These are phyloP conservation scores for Coelinius sp. DNA, from an alignment of 2,888 invertebrate genomes.

Conservation along the genomic window DNA sequence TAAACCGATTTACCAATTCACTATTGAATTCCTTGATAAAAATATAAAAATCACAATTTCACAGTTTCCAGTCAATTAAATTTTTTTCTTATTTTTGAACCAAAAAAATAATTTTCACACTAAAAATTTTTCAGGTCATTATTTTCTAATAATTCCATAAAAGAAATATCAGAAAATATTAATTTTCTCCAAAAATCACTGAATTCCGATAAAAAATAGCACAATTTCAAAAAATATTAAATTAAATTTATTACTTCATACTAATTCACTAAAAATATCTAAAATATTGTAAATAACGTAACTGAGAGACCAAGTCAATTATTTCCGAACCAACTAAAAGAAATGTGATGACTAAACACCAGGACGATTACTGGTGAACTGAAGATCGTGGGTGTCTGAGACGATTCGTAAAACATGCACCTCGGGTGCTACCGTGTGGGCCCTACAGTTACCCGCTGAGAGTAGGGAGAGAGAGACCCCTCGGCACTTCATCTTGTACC, in stretches of 20 bases:
- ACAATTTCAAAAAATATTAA: background rate
- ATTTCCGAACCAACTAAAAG: background rate
- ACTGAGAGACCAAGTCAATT: background rate
- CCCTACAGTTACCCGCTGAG: slow-evolving; percentile 47
- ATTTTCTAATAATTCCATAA: too few species aligned
- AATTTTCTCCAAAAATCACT: background rate
- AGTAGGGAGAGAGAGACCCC: slow-evolving; percentile 56
- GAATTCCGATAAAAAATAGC: background rate
- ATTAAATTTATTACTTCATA: background rate
- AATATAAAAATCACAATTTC: too few species aligned
- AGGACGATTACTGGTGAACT: slow-evolving; percentile 60
- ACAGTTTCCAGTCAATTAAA: too few species aligned
- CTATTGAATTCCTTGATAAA: too few species aligned
- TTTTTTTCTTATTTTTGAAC: too few species aligned
- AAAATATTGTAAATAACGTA: background rate
- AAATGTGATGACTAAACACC: background rate
- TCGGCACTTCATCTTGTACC: slow-evolving; percentile 45
- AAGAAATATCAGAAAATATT: too few species aligned
- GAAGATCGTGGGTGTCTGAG: slow-evolving; percentile 60
- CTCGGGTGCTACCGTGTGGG: slow-evolving; percentile 46
- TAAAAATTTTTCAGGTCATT: too few species aligned
- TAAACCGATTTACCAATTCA: too few species aligned
- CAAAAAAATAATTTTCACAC: too few species aligned
- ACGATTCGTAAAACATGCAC: slow-evolving; percentile 55
- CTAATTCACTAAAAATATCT: background rate